These are phyloP conservation scores for Ascaphus truei DNA, from an alignment of 2,113 vertebrate genomes.

Conservation along the genomic window DNA sequence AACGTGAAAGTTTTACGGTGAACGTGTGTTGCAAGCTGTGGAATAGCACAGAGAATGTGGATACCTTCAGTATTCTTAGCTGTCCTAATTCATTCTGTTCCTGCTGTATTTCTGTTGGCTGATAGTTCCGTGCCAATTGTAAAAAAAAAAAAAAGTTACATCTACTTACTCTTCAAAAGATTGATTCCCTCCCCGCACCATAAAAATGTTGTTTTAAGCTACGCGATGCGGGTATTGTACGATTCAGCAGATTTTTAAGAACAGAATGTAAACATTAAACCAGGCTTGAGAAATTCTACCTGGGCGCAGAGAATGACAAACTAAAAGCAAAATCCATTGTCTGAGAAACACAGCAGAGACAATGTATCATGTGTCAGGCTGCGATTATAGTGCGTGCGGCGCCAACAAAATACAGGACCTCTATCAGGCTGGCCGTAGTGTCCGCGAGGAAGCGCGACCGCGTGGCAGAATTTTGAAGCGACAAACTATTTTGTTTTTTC, in stretches of 20 bases:
- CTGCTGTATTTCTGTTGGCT: constrained; percentile 17
- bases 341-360: not conserved
- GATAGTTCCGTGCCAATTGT: constrained; percentile 1
- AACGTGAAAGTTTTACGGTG: not conserved
- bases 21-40: not conserved
- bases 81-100: not conserved
- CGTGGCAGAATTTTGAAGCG: too few relatives aligned
- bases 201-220: constrained; percentile 28
- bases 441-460: too few relatives aligned
- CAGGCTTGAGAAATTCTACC: not conserved
- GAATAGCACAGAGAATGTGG: not conserved
- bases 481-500: too few relatives aligned
- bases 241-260: constrained; percentile 27
- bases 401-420: too few relatives aligned
- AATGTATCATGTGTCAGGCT: too few relatives aligned
- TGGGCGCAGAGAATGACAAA: not conserved
- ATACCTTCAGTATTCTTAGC: not conserved
- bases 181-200: constrained; percentile 13
- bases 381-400: too few relatives aligned
- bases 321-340: not conserved
- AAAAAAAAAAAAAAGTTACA: constrained; percentile 26
- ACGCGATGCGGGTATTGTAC: not conserved
- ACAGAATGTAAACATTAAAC: constrained; percentile 7
- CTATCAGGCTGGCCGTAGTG: too few relatives aligned
- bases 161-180: constrained; percentile 27